A percentile compares a stretch with the other conserved stretches of the same genome.
These are phyloP conservation scores for Crioceris asparagi DNA, from an alignment of 2,888 invertebrate species.

Conservation along the genomic window DNA sequence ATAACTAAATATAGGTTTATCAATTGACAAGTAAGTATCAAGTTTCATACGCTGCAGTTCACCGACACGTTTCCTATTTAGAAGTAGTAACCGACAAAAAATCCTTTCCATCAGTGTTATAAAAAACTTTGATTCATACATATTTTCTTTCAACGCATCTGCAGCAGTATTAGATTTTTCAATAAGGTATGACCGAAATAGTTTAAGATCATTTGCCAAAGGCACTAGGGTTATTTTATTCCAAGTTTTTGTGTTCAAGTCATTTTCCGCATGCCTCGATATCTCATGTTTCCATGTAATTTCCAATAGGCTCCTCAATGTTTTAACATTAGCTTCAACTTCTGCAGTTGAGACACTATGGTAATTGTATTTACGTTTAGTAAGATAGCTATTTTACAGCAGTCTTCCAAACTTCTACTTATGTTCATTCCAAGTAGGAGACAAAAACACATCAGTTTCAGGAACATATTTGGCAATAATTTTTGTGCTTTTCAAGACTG, in stretches of 20 bases:
- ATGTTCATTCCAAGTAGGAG: constrained; percentile 21
- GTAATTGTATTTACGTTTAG: constrained; percentile 1
- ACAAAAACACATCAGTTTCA: constrained; percentile 15
- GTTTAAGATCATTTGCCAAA: constrained; percentile 10
- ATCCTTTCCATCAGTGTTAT: constrained; percentile 16
- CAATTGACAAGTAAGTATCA: constrained; percentile 1
- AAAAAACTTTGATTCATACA: constrained; percentile 6
- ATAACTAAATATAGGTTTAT: constrained; percentile 1
- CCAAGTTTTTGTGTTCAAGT: constrained; percentile 16
- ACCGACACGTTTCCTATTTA: constrained; percentile 22
- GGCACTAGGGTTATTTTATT: constrained; percentile 18
- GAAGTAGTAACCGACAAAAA: constrained; percentile 20
- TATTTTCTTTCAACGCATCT: neutral
- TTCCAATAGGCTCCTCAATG: constrained; percentile 16
- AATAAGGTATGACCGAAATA: neutral
- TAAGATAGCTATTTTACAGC: constrained; percentile 19
- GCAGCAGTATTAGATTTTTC: neutral
- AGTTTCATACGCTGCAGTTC: constrained; percentile 18
- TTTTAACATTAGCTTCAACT: constrained; percentile 18
- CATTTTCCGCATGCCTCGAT: constrained; percentile 5
- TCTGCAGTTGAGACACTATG: constrained; percentile 6
- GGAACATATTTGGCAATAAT: constrained; percentile 17
- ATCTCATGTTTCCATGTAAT: constrained; percentile 15
- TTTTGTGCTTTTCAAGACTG: constrained; percentile 9
- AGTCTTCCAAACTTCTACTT: constrained; percentile 20